Evolutionary conservation across 2,888 invertebrate genomes (phyloP), one percentile per base, ranked within the genome.

Genomic region (Labia minor): DNA sequence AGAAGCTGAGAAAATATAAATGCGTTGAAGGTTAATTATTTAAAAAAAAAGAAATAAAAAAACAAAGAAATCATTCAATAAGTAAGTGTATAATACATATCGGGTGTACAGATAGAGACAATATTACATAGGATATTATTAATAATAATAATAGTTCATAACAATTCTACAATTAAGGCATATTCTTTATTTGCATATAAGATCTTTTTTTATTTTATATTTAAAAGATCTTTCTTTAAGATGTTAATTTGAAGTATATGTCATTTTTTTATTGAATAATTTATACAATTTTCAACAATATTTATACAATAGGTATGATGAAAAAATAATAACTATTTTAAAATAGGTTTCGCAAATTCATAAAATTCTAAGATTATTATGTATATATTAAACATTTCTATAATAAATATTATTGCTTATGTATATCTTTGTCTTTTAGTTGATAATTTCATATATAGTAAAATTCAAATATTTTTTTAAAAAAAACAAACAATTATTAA

Each of bases 91-190:
- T 49, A 49, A 49, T 49, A 49, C 49, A 49, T n/a, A 8, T 49
- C 49, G 49, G 49, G 49, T 49, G 49, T 49, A 49, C 49, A 49
- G 49, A 49, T 49, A 49, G n/a, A 49, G 49, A 49, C 49, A 49
- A 10, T 49, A 49, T 49, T 49, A 49, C 49, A 49, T 49, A 49
- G 49, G 49, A 49, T n/a, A 49, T 11, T 49, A n/a, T 49, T 16
- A 49, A 49, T 49, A 49, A 49, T n/a, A n/a, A n/a, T 33, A n/a
- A 16, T 49, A 49, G 3, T 26, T 26, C 26, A 49, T 49, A 49
- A 49, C 49, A 49, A 49, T 49, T 49, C 49, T 49, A 49, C 49
- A 49, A 49, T 49, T 49, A 49, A 49, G 49, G 49, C 49, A 49
- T 49, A n/a, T 49, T 49, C 49, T 49, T 49, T 49, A n/a, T 16